These are phyloP conservation scores for Typhlomys cinereus DNA, from an alignment of 2,113 vertebrate genomes.

Conservation along the genomic window DNA sequence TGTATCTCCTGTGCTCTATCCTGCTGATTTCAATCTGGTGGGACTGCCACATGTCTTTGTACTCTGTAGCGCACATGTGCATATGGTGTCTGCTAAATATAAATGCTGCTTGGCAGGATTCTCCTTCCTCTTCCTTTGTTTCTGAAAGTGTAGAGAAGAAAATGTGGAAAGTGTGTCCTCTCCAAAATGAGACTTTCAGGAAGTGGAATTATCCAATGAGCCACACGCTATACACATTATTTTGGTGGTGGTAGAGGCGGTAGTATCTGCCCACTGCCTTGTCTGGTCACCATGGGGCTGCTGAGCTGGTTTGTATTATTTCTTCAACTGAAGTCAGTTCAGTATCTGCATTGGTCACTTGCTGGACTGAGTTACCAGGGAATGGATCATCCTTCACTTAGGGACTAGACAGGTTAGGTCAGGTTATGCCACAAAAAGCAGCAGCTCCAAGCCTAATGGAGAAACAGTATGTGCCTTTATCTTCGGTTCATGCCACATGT, in stretches of 20 bases:
- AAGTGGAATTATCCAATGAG: slow-evolving; percentile 61
- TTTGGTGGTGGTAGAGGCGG: not conserved
- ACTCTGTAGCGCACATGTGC: slow-evolving; percentile 72
- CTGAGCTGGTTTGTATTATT: not conserved
- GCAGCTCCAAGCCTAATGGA: not conserved
- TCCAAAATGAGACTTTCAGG: slow-evolving; percentile 70
- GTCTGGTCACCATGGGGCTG: not conserved
- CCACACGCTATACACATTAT: slow-evolving; percentile 38
- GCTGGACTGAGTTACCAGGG: not conserved
- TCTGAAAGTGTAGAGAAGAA: slow-evolving; percentile 69
- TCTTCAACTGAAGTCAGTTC: not conserved
- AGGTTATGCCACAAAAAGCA: not conserved
- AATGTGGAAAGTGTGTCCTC: slow-evolving; percentile 70
- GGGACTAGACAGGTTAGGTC: not conserved
- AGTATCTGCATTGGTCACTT: not conserved
- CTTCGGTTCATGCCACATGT: not conserved
- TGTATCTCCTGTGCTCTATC: slow-evolving; percentile 70
- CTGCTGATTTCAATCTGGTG: slow-evolving; percentile 74
- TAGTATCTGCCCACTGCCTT: not conserved
- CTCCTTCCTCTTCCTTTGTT: slow-evolving; percentile 74
- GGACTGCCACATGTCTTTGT: slow-evolving; percentile 61
- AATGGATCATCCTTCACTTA: not conserved
- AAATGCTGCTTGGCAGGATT: slow-evolving; percentile 64
- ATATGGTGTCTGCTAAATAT: slow-evolving; percentile 71
- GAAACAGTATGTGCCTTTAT: not conserved